Base-by-base conservation (phyloP, 2,113 vertebrate genomes). In the Misgurnus anguillicaudatus region DNA sequence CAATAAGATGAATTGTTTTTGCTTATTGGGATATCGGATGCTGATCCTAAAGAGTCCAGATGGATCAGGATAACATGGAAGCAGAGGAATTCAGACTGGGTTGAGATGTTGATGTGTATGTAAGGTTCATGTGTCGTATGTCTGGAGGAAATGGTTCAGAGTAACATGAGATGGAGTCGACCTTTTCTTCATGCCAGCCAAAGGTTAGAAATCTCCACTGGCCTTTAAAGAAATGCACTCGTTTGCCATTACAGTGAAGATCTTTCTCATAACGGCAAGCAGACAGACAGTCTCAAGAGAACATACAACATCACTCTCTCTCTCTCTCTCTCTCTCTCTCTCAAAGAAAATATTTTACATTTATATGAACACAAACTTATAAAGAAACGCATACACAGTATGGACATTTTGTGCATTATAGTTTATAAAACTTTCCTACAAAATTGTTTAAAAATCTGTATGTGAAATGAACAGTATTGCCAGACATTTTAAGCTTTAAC, bases 171-270 rank as follows among this genome's bases (percentile, higher is more conserved):
- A 90, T 90, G 86, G 86, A 85, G 85, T 84, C 92, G 91, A 93
- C 92, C 91, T 94, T 94, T 93, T 88, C 86, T 16, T 78, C 78
- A 87, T 90, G 92, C 92, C 93, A 93, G 84, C 85, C 91, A 94
- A 94, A 94, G 93, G 92, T 93, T 91, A 93, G 90, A 92, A 93
- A 91, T 92, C 89, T 92, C 90, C 86, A 88, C 87, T 93, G 91
- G 90, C 92, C 90, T 91, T 91, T 90, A 92, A 94, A 89, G 90
- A 90, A 91, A 91, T 88, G 88, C 87, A 90, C 89, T 91, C 87
- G 90, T 91, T 91, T 91, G 87, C 89, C 86, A 88, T 93, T 92
- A 93, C 87, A 88, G 91, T 91, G 88, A 82, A 89, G 82, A 78
- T 86, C 82, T 83, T 85, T 86, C 83, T 85, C 87, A 86, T 48